These are phyloP conservation scores for Mythimna ferrago DNA, from an alignment of 2,888 invertebrate genomes.

Conservation along the genomic window DNA sequence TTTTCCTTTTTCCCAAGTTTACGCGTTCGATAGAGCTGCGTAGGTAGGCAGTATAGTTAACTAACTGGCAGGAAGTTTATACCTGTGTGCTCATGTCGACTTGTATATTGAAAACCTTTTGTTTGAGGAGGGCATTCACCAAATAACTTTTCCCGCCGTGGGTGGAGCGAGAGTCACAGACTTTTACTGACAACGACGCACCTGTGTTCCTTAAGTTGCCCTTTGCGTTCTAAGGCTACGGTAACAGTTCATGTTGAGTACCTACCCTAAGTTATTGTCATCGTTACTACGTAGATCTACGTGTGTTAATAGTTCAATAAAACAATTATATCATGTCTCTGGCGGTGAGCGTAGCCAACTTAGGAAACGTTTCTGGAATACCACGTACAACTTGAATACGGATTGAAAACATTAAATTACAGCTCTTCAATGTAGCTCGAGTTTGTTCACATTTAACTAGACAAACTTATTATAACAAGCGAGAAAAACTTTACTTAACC, in stretches of 20 bases:
- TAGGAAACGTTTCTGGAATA: slow-evolving; percentile 21
- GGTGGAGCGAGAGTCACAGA: too few species aligned
- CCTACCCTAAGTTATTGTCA: background rate
- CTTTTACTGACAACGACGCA: too few species aligned
- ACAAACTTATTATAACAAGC: slow-evolving; percentile 14
- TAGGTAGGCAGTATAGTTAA: too few species aligned
- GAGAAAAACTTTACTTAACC: slow-evolving; percentile 1
- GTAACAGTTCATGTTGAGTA: too few species aligned
- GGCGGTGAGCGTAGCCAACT: slow-evolving; percentile 16
- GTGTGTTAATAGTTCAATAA: slow-evolving; percentile 37
- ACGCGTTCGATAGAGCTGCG: background rate
- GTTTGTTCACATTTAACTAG: slow-evolving; percentile 15
- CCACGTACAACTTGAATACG: slow-evolving; percentile 25
- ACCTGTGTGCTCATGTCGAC: background rate
- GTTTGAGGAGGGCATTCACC: too few species aligned
- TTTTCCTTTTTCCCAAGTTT: slow-evolving; percentile 8
- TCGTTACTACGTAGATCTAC: background rate
- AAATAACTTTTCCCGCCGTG: too few species aligned
- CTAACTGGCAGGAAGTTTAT: background rate
- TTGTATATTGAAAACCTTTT: background rate
- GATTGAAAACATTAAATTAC: slow-evolving; percentile 13
- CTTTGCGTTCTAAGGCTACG: too few species aligned
- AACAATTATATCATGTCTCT: slow-evolving; percentile 20
- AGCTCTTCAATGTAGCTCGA: background rate
- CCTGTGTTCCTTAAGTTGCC: too few species aligned